A percentile compares a stretch with the other conserved stretches of the same genome.
Conservation (phyloP, 2,888 invertebrate genomes). For the Odontocolon sp. region DNA sequence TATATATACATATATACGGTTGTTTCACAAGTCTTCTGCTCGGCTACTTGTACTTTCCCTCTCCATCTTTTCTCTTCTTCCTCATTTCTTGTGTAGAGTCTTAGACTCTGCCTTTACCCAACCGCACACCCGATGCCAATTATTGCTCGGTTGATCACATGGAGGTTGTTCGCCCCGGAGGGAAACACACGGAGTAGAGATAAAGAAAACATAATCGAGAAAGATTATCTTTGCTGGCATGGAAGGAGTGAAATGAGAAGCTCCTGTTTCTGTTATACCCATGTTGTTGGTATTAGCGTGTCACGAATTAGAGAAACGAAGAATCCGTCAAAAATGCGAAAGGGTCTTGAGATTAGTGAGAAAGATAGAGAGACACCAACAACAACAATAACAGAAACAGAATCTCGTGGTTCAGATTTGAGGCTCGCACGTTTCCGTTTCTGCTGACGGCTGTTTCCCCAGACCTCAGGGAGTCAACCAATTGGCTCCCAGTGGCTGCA, state of each 20-base stretch:
- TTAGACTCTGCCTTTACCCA: constrained; percentile 25
- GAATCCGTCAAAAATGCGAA: constrained; percentile 58
- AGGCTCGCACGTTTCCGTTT: constrained; percentile 14
- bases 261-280: neutral
- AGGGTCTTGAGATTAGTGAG: constrained; percentile 37
- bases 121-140: constrained; percentile 68
- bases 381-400: constrained; percentile 23
- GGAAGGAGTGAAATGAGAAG: constrained; percentile 9
- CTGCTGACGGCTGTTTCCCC: neutral
- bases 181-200: constrained; percentile 25
- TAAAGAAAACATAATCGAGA: constrained; percentile 38
- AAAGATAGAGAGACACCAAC: constrained; percentile 10
- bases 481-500: constrained; percentile 18
- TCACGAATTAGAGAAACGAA: constrained; percentile 47
- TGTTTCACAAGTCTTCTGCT: constrained; percentile 28
- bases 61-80: constrained; percentile 1
- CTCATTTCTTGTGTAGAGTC: constrained; percentile 13
- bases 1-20: constrained; percentile 2
- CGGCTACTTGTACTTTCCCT: constrained; percentile 35
- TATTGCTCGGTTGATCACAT: constrained; percentile 64
- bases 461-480: constrained; percentile 2
- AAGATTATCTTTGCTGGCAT: constrained; percentile 24
- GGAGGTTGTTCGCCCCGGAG: constrained; percentile 61
- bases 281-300: constrained; percentile 46
- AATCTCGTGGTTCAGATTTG: neutral